Evolutionary conservation across 1,140 invertebrate genomes (phyloP), one percentile per base, ranked within the genome.

Genomic region (Euglossa dilemma): DNA sequence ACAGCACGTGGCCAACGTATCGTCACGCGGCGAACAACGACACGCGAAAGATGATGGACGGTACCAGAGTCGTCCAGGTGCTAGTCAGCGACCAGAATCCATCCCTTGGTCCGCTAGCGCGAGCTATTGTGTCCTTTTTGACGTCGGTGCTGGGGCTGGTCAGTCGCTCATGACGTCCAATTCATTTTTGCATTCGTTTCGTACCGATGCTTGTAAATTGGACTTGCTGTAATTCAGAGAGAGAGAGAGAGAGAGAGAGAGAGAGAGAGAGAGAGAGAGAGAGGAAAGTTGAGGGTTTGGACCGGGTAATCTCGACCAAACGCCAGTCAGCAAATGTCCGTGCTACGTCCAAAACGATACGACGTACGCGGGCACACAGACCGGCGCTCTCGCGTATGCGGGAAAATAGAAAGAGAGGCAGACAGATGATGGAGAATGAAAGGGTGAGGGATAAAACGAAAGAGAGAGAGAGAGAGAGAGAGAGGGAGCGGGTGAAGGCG

Each of bases 161-260:
- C 80, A 69, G 80, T 85, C 71, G 79, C 72, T 66, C 80, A 82
- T 75, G 90, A 91, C 89, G 88, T 63, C 87, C 92, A 93, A 93
- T 93, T 93, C 92, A 93, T 93, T 94, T 92, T 90, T 89, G 80
- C 90, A 84, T 91, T 90, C 85, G 88, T 91, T 92, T 90, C 83
- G 83, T 89, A 80, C 80, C 88, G 88, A 90, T 90, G 90, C 89
- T 90, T 92, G 91, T 92, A 93, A 94, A 93, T 94, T 91, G 90
- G 83, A 91, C 90, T 90, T 87, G 88, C 87, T 89, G 87, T 92
- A 92, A 93, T 93, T 93, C 88, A 89, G 86, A 90, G 85, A n/a
- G n/a, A n/a, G n/a, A n/a, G 67, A 66, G 25, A 28, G 25, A 28
- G 59, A 64, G 61, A 50, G 45, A n/a, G 25, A 70, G 85, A 70